Evolutionary conservation across 2,797 vertebrate species (phyloP).

Genomic region (Taeniopygia guttata): DNA sequence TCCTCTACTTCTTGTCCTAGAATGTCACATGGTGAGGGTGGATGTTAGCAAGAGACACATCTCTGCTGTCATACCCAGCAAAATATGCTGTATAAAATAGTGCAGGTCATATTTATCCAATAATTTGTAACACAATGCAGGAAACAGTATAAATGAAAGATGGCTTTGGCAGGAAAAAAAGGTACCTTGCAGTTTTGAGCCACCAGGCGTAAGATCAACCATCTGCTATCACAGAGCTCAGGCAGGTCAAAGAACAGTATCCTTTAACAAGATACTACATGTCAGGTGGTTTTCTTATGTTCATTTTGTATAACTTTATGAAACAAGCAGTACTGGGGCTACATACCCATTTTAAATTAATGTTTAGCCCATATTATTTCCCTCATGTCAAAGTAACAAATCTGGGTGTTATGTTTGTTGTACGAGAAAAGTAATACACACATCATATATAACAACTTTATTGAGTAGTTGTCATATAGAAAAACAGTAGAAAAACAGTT

Average conservation of each 20-base stretch:
- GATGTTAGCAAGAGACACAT: background rate
- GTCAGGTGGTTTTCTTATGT: background rate
- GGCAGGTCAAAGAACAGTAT: background rate
- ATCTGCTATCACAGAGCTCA: background rate
- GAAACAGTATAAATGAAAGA: background rate
- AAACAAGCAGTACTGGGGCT: background rate
- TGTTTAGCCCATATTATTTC: background rate
- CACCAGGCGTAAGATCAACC: background rate
- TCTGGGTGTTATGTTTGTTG: background rate
- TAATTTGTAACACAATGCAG: background rate
- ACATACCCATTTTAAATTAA: background rate
- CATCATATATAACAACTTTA: conserved; percentile 16
- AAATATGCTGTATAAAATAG: background rate
- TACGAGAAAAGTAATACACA: background rate
- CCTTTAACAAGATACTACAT: background rate
- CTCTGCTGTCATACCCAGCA: background rate
- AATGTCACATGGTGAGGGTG: fast-evolving
- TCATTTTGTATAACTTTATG: background rate
- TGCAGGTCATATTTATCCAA: background rate
- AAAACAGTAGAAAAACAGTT: background rate
- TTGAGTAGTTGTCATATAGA: too few relatives aligned
- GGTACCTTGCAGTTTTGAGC: background rate
- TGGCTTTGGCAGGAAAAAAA: background rate
- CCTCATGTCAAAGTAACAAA: background rate
- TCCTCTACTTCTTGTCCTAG: background rate